Evolutionary conservation across 2,113 vertebrate genomes (phyloP), one percentile per base, ranked within the genome.

Genomic region (Sprattus sprattus): DNA sequence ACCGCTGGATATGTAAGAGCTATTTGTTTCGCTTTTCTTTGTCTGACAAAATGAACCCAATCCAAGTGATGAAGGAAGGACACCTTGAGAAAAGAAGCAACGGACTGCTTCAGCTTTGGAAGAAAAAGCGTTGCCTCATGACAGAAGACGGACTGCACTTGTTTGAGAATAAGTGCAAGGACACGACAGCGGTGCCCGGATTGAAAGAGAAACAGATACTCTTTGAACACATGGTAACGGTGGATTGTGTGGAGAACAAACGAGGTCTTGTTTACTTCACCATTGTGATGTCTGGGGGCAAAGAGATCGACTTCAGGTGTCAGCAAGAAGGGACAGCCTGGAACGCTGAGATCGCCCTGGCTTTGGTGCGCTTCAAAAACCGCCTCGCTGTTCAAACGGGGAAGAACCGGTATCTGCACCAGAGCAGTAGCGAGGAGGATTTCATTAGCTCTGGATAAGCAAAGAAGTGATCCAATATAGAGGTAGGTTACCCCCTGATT

Each of bases 201-300:
- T 93, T 95, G 92, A 91, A 87, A 82, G 88, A 92, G 13, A 98
- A 98, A 91, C 96, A 98, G 94, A 94, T 99, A 83, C 95, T 92
- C 92, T 99, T 99, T 16, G 95, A 96, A 45, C 93, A 89, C 93
- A 97, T 98, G 96, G 95, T 93, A 90, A 97, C 96, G 0, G 96
- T 99, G 94, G 97, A 99, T 91, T 98, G 97, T 67, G 97, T 99
- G 92, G 97, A 99, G 94, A 95, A 97, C 93, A 99, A 97, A 78
- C 96, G 96, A 22, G 90, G 95, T 86, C 95, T 96, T 90, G 95
- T 97, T 88, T 99, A 97, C 92, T 99, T 99, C 95, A 99, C 97
- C 0, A 94, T 98, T 86, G 97, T 98, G 88, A 98, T 97, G 93
- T 95, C 94, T n/a, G 93, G 93, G 13, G 97, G 96, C 20, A 95